Base-by-base conservation (phyloP, 2,797 vertebrate species). In the Linurgus olivaceus region DNA sequence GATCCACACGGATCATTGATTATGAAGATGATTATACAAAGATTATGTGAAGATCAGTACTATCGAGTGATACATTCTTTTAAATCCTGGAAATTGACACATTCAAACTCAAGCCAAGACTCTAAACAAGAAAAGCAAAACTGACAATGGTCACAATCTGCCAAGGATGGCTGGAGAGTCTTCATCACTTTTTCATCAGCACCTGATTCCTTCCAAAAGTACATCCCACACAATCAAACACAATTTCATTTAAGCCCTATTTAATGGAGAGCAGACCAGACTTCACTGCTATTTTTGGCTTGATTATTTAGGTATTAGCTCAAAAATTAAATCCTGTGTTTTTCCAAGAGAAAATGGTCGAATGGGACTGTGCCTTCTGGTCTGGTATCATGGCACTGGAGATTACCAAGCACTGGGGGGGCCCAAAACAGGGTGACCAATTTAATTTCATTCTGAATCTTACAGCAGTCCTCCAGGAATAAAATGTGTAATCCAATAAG, bases 401-500 rank as follows among this genome's bases (percentile, higher is more conserved):
- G 33, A 79, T 67, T 37, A 85, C 8, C 15, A 74, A 52, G 58
- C 77, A 76, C 23, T 20, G 16, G 33, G 16, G 33, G 31, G 45
- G 8, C 25, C 54, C 82, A 65, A 66, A 83, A 88, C 2, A 86
- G 37, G 58, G 66, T 58, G 72, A 65, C 81, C 65, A 81, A 77
- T 89, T 95, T 93, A 79, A 95, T 92, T 96, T 85, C 29, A 86
- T 83, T 95, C 76, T 87, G 70, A 68, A 78, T 92, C 85, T 86
- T 75, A 68, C 55, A 94, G 63, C 68, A 91, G 59, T 86, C 87
- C 94, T 88, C 72, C 58, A 88, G 87, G 87, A 96, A 95, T 91
- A 94, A 94, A 90, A 83, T 8, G 21, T 38, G 65, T 95, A 97
- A 97, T 94, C 95, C 95, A 96, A 95, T 96, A 95, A 97, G 7